Conservation (phyloP, 2,797 vertebrate genomes). For the Lutra lutra region DNA sequence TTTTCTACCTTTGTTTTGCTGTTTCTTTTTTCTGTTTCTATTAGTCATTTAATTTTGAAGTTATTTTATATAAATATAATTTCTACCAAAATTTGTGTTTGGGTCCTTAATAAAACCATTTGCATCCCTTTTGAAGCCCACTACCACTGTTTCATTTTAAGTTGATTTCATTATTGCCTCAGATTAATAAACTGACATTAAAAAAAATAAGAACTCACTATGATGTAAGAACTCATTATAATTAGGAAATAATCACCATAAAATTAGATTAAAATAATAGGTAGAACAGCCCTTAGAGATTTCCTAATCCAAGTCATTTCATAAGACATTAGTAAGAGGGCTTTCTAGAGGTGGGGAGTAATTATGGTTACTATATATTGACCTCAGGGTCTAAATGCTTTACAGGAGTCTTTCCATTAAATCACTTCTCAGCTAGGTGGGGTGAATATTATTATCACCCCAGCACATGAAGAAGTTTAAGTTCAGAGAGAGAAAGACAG, state of each 20-base stretch:
- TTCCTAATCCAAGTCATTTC: not conserved
- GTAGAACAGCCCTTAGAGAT: not conserved
- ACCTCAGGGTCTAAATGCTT: not conserved
- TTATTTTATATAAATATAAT: not conserved
- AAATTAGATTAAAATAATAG: conserved; percentile 18
- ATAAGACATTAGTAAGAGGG: not conserved
- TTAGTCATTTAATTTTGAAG: conserved; percentile 15
- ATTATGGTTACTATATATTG: not conserved
- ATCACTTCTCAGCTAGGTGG: not conserved
- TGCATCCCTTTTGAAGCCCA: not conserved
- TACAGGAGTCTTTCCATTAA: not conserved
- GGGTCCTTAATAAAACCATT: not conserved
- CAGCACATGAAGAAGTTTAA: not conserved
- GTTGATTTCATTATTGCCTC: not conserved
- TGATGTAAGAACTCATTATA: not conserved
- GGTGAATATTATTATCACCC: not conserved
- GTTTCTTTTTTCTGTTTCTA: conserved; percentile 48
- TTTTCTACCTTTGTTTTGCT: conserved; percentile 76
- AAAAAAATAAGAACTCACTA: not conserved
- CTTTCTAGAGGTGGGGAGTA: not conserved
- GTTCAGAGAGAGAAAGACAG: not conserved
- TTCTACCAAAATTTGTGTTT: not conserved
- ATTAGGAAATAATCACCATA: not conserved
- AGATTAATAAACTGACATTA: not conserved
- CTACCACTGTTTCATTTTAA: not conserved